Evolutionary conservation across 2,888 invertebrate genomes (phyloP).

Genomic region (Gortyna flavago): DNA sequence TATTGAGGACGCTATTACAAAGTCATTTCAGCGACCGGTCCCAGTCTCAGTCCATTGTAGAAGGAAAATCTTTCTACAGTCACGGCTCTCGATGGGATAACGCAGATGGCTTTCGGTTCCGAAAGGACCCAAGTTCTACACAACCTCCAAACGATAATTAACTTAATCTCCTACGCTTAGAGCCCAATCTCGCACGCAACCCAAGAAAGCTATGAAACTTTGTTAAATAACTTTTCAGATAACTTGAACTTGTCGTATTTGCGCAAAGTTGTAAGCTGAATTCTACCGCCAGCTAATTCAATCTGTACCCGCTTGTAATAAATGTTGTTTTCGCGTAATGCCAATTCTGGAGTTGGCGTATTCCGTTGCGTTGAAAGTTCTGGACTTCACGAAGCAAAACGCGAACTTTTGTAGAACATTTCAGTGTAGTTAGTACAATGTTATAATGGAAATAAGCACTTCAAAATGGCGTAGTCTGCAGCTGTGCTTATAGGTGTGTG

Average conservation of each 20-base stretch:
- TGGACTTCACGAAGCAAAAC: constrained; percentile 90
- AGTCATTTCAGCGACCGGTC: constrained; percentile 87
- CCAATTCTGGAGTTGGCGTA: constrained; percentile 86
- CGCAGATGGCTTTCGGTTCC: constrained; percentile 78
- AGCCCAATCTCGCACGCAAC: constrained; percentile 83
- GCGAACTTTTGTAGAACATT: constrained; percentile 91
- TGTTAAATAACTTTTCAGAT: constrained; percentile 91
- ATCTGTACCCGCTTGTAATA: constrained; percentile 89
- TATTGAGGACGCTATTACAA: constrained; percentile 88
- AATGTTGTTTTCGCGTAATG: constrained; percentile 89
- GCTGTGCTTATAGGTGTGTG: constrained; percentile 81
- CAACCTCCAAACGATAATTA: constrained; percentile 80
- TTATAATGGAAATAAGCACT: constrained; percentile 91
- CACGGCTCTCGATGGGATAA: constrained; percentile 90
- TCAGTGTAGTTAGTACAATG: constrained; percentile 91
- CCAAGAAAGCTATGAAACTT: constrained; percentile 90
- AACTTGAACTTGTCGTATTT: constrained; percentile 89
- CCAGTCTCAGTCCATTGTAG: constrained; percentile 89
- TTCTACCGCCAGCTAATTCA: constrained; percentile 87
- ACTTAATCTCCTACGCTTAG: constrained; percentile 81
- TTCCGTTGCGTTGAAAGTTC: constrained; percentile 85
- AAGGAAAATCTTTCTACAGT: constrained; percentile 90
- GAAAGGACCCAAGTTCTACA: constrained; percentile 77
- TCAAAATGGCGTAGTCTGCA: constrained; percentile 89
- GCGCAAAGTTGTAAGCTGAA: constrained; percentile 89